Evolutionary conservation across 2,888 invertebrate species (phyloP).

Genomic region (Troglohyphantes excavatus): DNA sequence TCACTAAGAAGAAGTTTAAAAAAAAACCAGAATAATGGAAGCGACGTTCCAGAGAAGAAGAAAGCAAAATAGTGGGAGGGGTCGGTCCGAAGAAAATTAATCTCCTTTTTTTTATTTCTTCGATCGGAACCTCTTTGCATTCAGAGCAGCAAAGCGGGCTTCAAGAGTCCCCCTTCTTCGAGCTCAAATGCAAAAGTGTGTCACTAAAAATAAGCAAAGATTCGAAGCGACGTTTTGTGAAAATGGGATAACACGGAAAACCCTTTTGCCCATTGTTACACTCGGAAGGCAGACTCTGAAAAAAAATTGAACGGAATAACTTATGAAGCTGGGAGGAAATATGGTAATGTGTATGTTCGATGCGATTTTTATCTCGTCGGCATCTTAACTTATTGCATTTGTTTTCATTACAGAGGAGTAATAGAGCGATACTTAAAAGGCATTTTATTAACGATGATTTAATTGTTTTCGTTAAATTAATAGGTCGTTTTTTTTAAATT

Average conservation of each 20-base stretch:
- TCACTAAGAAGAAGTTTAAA: no score
- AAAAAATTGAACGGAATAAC: not conserved
- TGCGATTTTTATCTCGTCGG: no score
- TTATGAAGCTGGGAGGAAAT: not conserved
- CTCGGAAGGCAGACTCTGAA: not conserved
- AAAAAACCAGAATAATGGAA: no score
- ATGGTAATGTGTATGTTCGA: not conserved
- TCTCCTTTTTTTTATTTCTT: not conserved
- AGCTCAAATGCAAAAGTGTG: slow-evolving; percentile 1
- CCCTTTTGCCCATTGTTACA: not conserved
- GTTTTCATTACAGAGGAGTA: no score
- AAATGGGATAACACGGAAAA: not conserved
- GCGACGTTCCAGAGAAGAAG: not conserved
- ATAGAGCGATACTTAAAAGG: no score
- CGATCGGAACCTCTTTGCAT: not conserved
- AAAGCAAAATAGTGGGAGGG: not conserved
- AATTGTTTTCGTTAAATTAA: no score
- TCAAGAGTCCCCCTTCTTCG: not conserved
- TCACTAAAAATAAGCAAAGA: slow-evolving; percentile 10
- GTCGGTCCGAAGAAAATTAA: not conserved
- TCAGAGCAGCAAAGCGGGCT: not conserved
- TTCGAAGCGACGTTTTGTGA: not conserved
- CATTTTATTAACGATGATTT: no score
- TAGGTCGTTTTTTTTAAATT: no score
- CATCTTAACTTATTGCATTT: no score